Evolutionary conservation across 1,140 invertebrate species (phyloP).

Genomic region (Diorhabda carinulata): DNA sequence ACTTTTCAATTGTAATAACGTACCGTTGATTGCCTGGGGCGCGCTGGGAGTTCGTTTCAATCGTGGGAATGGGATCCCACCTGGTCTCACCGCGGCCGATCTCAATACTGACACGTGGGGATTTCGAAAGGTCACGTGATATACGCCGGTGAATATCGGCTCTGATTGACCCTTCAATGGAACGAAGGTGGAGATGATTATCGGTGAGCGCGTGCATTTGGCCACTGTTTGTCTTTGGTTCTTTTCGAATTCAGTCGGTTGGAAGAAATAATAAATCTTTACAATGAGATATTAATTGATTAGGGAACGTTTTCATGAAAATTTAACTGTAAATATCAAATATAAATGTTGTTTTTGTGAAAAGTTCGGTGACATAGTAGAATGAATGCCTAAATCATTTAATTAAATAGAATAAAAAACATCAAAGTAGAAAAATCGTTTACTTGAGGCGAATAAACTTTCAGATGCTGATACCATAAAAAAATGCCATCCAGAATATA

Average conservation of each 20-base stretch:
- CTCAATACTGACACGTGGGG: slow-evolving; percentile 32
- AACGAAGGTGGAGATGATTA: slow-evolving; percentile 39
- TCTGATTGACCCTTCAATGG: slow-evolving; percentile 41
- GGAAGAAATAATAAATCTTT: slow-evolving; percentile 15
- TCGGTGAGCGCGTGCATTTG: slow-evolving; percentile 30
- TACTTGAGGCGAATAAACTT: too few species aligned
- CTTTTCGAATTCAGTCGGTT: slow-evolving; percentile 18
- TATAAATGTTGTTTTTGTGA: too few species aligned
- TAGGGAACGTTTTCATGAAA: neutral
- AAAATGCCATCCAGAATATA: too few species aligned
- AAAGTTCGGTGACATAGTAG: too few species aligned
- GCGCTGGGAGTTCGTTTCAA: slow-evolving; percentile 12
- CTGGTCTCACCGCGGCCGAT: slow-evolving; percentile 32
- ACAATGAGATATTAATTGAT: neutral
- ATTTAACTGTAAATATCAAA: too few species aligned
- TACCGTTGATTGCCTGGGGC: slow-evolving; percentile 30
- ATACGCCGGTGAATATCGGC: slow-evolving; percentile 40
- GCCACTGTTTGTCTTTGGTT: slow-evolving; percentile 29
- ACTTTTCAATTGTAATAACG: slow-evolving; percentile 29
- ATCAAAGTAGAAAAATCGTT: too few species aligned
- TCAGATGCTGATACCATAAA: too few species aligned
- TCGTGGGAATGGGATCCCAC: slow-evolving; percentile 35
- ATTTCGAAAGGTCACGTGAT: slow-evolving; percentile 33
- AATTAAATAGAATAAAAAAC: too few species aligned
- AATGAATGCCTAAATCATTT: too few species aligned